Evolutionary conservation across 2,888 invertebrate genomes (phyloP), one percentile per base, ranked within the genome.

Genomic region (Torymus aiolomorphi): DNA sequence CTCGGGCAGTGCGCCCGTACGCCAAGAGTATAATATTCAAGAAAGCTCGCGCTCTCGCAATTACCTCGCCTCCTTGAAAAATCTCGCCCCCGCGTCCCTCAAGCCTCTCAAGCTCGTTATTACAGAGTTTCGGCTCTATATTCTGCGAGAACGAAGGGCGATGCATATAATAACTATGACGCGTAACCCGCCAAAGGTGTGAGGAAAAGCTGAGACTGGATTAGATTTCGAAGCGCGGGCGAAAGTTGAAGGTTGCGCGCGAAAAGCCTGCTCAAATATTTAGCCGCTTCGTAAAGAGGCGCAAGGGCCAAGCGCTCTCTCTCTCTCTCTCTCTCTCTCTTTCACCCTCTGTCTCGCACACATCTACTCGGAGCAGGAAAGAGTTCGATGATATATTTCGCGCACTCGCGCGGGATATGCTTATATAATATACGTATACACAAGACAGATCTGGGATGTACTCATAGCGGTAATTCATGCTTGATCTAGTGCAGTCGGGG

Each of bases 351-450:
- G 20, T 54, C 67, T 54, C 42, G 49, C 12, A n/a, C n/a, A 61
- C n/a, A n/a, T 31, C 3, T 18, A 10, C 61, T 56, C 14, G 52
- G 31, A 63, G 16, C 24, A 14, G 2, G 18, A 42, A 1, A 18
- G 67, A 61, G 67, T 76, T 76, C 61, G 61, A 76, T 76, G 70
- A 76, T 63, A 70, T 70, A 76, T 76, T 70, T 49, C 70, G 8
- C 31, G 20, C 14, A 8, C 16, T 31, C 54, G 20, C 20, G 20
- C 1, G 20, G 20, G 20, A 1, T 20, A 20, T 20, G 20, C 20
- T 5, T 42, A 1, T 42, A 8, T 42, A 42, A 8, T 42, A 42
- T 10, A 10, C 8, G 8, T 42, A 8, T 42, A 12, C 49, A 42
- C 8, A 8, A 42, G 42, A 42, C 42, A 42, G 16, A n/a, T n/a